phyloP scores from a whole-genome alignment of 1,140 invertebrate genomes.

The Hydropsyche tenuis region DNA sequence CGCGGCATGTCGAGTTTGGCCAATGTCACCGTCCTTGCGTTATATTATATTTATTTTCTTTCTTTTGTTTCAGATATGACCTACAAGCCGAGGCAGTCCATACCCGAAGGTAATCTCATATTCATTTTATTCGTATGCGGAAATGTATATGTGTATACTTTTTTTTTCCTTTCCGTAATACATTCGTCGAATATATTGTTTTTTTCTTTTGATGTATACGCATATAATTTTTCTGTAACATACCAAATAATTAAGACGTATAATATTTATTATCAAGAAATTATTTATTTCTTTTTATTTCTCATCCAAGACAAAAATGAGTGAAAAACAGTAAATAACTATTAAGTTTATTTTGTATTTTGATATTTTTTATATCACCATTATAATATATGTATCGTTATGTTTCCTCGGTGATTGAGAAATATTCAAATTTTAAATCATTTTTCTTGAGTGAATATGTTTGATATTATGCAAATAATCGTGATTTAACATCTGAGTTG shows the following conservation, averaged over 20 bases:
- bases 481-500: neutral
- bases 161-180: neutral
- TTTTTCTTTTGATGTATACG: neutral
- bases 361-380: no score
- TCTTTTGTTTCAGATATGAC: constrained; percentile 51
- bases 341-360: no score
- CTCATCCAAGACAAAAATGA: no score
- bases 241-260: no score
- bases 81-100: constrained; percentile 51
- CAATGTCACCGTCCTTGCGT: neutral
- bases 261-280: no score
- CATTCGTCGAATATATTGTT: neutral
- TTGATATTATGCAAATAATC: no score
- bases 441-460: no score
- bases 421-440: no score
- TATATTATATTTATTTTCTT: constrained; percentile 35
- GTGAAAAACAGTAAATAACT: no score
- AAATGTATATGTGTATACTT: constrained; percentile 4
- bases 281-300: no score
- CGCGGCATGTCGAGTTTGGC: constrained; percentile 30
- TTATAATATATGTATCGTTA: no score
- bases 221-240: neutral
- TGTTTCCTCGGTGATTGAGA: no score
- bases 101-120: constrained; percentile 46
- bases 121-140: constrained; percentile 29